phyloP scores from a whole-genome alignment of 2,113 vertebrate species.

The Trematomus loennbergii region DNA sequence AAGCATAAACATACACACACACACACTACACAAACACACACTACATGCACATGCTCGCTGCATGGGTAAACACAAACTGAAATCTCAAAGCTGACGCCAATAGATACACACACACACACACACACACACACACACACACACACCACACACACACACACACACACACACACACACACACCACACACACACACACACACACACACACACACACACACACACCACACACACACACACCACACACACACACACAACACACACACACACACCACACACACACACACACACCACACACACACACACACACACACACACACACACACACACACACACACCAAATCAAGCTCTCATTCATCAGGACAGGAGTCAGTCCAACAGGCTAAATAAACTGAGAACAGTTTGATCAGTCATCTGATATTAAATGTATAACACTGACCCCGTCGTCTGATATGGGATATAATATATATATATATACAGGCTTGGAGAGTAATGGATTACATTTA shows the following conservation, averaged over 20 bases:
- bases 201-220: constrained; percentile 26
- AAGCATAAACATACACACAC: constrained; percentile 24
- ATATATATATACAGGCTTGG: background rate
- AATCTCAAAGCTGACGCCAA: constrained; percentile 46
- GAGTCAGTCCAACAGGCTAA: constrained; percentile 67
- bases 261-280: too few species aligned
- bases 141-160: constrained; percentile 31
- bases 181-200: constrained; percentile 41
- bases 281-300: too few species aligned
- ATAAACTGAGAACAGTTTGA: constrained; percentile 73
- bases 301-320: too few species aligned
- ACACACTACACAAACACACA: constrained; percentile 33
- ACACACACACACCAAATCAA: constrained; percentile 59
- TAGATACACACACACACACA: background rate
- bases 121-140: constrained; percentile 40
- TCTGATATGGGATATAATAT: constrained; percentile 26
- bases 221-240: constrained; percentile 15
- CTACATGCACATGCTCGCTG: constrained; percentile 38
- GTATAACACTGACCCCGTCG: constrained; percentile 29
- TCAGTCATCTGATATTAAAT: constrained; percentile 66
- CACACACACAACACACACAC: too few species aligned
- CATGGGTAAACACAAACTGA: constrained; percentile 61
- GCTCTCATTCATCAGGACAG: constrained; percentile 65
- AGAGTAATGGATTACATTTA: too few species aligned
- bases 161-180: constrained; percentile 42